Base-by-base conservation (phyloP, 2,113 vertebrate species). In the Athene cunicularia region DNA sequence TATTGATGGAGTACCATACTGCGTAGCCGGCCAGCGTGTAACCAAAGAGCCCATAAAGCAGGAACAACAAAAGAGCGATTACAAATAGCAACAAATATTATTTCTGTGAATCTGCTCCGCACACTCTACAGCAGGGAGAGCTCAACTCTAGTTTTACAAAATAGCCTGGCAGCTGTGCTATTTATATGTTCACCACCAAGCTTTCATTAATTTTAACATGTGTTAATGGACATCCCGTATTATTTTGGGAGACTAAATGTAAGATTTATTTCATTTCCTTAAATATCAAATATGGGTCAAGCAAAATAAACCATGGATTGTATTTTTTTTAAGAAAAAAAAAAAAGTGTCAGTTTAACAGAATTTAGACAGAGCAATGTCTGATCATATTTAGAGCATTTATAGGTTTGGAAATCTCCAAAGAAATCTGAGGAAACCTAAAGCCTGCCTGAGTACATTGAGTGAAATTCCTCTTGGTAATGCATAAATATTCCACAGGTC, bases 391-490 rank as follows among this genome's bases (percentile, higher is more conserved):
- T 92, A 86, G 62, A 91, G 87, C 79, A 96, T 95, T 97, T 97
- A 76, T 49, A 90, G 84, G 33, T 86, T 96, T 97, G 91, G 96
- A 98, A 98, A 96, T 96, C 95, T 97, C 97, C 76, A 90, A 97
- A 98, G 97, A 96, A 94, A 94, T 86, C 59, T 67, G 62, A 96
- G 96, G 97, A 98, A 98, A 98, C 39, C 79, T 86, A 80, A 90
- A 93, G 96, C 71, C 94, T 92, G 95, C 80, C 90, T 63, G 84
- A 97, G 71, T 67, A 86, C 26, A 90, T 82, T 83, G 91, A 90
- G 45, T 94, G 83, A 88, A 98, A 98, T 97, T 97, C 96, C 96
- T 97, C 95, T 97, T 95, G 92, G 97, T 97, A 83, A 89, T 49
- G 62, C 94, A 98, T 94, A 98, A 97, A 98, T 97, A 97, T 96